These are phyloP conservation scores for Dromius quadrimaculatus DNA, from an alignment of 2,888 invertebrate species.

Conservation along the genomic window DNA sequence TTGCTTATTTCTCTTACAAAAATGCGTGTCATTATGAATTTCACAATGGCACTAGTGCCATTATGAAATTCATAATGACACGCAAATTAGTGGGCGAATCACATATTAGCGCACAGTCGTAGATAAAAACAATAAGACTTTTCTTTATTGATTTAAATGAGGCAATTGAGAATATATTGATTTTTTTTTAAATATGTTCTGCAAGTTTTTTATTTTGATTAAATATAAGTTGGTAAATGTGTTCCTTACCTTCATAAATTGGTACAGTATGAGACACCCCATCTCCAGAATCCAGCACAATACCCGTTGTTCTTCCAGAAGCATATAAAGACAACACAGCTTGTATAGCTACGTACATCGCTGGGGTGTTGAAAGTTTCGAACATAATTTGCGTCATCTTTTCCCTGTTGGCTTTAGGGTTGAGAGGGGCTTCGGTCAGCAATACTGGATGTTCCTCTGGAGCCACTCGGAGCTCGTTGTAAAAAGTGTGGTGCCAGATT, in stretches of 20 bases:
- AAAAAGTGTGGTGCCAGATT: constrained; percentile 89
- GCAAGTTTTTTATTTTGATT: not conserved
- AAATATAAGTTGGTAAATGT: no score
- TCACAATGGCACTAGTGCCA: no score
- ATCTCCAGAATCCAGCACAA: constrained; percentile 80
- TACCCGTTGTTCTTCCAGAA: constrained; percentile 80
- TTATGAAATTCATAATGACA: no score
- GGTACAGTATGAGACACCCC: constrained; percentile 82
- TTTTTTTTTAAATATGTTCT: no score
- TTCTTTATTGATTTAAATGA: no score
- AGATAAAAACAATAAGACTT: no score
- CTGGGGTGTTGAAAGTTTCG: constrained; percentile 72
- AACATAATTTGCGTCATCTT: constrained; percentile 80
- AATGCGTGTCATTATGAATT: no score
- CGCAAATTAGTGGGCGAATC: no score
- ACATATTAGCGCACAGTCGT: no score
- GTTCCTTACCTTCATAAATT: constrained; percentile 74
- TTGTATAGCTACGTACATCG: constrained; percentile 81
- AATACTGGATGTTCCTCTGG: constrained; percentile 86
- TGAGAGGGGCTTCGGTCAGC: constrained; percentile 84
- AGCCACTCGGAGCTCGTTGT: constrained; percentile 83
- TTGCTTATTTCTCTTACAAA: no score
- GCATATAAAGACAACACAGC: constrained; percentile 81
- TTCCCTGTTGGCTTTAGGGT: constrained; percentile 84
- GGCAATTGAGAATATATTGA: no score